These are phyloP conservation scores for Eueides isabella DNA, from an alignment of 1,140 invertebrate species.

Conservation along the genomic window DNA sequence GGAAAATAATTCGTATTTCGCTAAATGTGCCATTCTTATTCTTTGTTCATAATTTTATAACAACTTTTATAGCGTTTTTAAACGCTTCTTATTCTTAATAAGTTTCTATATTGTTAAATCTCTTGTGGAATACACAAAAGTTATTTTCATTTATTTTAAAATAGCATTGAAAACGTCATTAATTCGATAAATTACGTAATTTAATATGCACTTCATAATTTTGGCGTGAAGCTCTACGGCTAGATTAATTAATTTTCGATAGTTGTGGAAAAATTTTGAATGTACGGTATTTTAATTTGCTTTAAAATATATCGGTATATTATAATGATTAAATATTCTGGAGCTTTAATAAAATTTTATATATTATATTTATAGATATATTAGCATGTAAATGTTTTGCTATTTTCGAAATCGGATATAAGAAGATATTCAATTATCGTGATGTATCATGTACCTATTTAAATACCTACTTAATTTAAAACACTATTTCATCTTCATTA, in stretches of 20 bases:
- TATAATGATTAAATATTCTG: background rate
- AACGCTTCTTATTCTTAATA: conserved; percentile 9
- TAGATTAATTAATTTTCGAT: background rate
- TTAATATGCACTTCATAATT: background rate
- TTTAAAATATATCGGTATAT: background rate
- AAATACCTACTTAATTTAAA: no score
- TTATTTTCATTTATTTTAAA: background rate
- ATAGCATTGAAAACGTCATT: background rate
- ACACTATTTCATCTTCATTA: no score
- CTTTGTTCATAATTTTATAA: conserved; percentile 28
- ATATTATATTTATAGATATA: no score
- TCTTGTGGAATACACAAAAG: no score
- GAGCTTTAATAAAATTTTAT: background rate
- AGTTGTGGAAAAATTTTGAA: background rate
- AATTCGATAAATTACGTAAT: background rate
- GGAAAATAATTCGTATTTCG: conserved; percentile 33
- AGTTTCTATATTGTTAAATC: background rate
- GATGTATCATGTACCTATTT: no score
- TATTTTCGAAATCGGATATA: background rate
- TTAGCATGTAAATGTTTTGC: no score
- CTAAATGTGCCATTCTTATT: conserved; percentile 24
- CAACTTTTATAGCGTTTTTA: conserved; percentile 20
- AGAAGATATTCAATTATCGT: background rate
- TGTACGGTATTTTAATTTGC: background rate
- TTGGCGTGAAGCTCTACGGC: background rate